phyloP scores from a whole-genome alignment of 64 coral and sea anemone species.

The Actinia tenebrosa region DNA sequence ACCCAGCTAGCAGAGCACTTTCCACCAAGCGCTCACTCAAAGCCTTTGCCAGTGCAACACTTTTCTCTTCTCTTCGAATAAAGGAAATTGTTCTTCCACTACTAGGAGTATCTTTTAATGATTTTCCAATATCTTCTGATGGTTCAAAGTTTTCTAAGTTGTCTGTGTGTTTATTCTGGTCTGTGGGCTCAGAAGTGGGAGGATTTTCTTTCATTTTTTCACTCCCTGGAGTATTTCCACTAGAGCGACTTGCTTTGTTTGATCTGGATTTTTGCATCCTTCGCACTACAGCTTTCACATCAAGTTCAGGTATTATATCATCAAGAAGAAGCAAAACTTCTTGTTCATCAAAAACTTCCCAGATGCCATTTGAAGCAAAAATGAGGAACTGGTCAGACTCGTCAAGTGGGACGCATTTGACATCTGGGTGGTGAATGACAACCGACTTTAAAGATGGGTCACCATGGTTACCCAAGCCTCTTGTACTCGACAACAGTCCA shows the following conservation, averaged over 20 bases:
- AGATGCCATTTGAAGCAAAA: conserved; percentile 80
- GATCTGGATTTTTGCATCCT: conserved; percentile 42
- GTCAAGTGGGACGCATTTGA: conserved; percentile 59
- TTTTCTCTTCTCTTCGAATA: conserved; percentile 50
- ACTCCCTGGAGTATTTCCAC: conserved; percentile 4
- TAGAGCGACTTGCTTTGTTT: background rate
- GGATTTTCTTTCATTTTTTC: conserved; percentile 23
- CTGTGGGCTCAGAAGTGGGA: background rate
- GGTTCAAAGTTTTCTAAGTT: conserved; percentile 20
- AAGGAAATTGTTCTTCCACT: conserved; percentile 2
- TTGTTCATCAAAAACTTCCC: conserved; percentile 89
- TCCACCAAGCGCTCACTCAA: conserved; percentile 83
- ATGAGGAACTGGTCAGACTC: conserved; percentile 78
- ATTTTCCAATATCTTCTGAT: background rate
- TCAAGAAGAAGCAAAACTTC: conserved; percentile 84
- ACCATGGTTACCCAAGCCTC: conserved; percentile 94
- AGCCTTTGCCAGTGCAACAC: conserved; percentile 57
- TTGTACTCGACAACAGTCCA: conserved; percentile 68
- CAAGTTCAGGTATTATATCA: conserved; percentile 80
- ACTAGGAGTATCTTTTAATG: background rate
- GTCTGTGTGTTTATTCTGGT: background rate
- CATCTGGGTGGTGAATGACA: conserved; percentile 70
- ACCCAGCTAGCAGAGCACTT: conserved; percentile 71
- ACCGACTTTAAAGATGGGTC: conserved; percentile 69
- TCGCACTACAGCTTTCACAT: conserved; percentile 63